Percentiles rank a stretch among this genome's conserved stretches.
phyloP scores from a whole-genome alignment of 2,797 vertebrate species.

The Hydrolagus colliei region DNA sequence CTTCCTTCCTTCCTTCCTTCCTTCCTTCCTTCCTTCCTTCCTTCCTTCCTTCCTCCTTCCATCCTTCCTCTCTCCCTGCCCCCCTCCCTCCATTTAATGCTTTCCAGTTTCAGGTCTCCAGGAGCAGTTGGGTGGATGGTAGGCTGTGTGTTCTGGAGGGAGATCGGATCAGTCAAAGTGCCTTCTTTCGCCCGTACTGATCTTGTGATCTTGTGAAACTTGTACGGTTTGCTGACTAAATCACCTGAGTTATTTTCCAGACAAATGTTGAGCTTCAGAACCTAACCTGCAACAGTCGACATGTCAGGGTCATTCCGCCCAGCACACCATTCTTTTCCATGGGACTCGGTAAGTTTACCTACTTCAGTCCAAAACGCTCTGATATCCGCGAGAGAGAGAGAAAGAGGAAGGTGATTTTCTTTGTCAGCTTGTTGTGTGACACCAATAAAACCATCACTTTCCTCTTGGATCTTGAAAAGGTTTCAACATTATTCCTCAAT shows the following conservation, averaged over 20 bases:
- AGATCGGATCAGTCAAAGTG: too few species aligned
- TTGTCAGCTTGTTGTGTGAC: too few species aligned
- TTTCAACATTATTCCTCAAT: too few species aligned
- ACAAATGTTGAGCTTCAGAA: slow-evolving; percentile 75
- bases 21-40: not conserved
- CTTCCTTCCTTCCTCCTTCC: not conserved
- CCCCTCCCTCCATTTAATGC: not conserved
- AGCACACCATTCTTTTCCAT: slow-evolving; percentile 72
- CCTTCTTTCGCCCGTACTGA: too few species aligned
- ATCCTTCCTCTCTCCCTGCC: not conserved
- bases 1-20: not conserved
- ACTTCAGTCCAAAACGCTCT: not conserved
- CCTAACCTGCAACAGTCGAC: slow-evolving; percentile 67
- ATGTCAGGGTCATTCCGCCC: slow-evolving; percentile 76
- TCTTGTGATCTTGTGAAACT: too few species aligned
- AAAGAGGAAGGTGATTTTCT: too few species aligned
- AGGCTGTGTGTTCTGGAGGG: too few species aligned
- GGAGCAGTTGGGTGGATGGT: too few species aligned
- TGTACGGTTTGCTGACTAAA: too few species aligned
- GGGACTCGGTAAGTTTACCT: slow-evolving; percentile 67
- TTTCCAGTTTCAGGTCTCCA: not conserved
- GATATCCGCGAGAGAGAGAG: too few species aligned
- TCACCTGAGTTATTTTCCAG: slow-evolving; percentile 46
- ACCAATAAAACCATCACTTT: not conserved
- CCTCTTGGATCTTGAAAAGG: too few species aligned